Evolutionary conservation across 1,140 invertebrate genomes (phyloP), one percentile per base, ranked within the genome.

Genomic region (Liolophura sinensis): DNA sequence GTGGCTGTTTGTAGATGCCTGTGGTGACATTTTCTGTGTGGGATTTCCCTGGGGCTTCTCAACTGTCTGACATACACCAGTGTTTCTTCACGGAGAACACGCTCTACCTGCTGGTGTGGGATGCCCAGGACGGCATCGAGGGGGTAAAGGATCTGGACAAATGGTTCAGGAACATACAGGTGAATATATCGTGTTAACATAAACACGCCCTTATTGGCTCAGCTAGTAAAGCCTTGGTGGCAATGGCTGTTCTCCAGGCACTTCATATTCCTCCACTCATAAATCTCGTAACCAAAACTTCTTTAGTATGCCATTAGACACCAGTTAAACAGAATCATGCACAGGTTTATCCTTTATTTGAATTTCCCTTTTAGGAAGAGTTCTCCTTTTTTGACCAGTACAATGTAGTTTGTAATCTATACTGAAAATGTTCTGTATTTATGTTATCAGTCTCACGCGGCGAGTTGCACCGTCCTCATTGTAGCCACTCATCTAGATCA

Each of bases 91-190:
- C 75, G 0, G 65, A 65, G 12, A 72, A 75, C 60, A 68, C 71
- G 9, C 68, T 82, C 18, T 82, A 77, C 62, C 60, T 81, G 0
- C 57, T 82, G 11, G 78, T 81, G 11, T 82, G 75, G 73, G 77
- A 82, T 56, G 59, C 69, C 1, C 54, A 48, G 51, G 51, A 62
- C 20, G 56, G 76, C 18, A 59, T 63, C 0, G 65, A 71, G 50
- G 75, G 73, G 47, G 51, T 77, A 0, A 67, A 73, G 12, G 69
- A 72, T n/a, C 69, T 82, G 25, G 64, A 68, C 14, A 62, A 71
- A 49, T 77, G 73, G 73, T 73, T 82, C 12, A 70, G 74, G 57
- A 76, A 73, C 60, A 79, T 82, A 31, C 66, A 79, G 78, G 80
- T 82, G 65, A 59, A 22, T 40, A 59, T 31, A 40, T 59, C 18